A percentile compares a stretch with the other conserved stretches of the same genome.
Conservation (phyloP, 2,113 vertebrate species). For the Syngnathus scovelli region DNA sequence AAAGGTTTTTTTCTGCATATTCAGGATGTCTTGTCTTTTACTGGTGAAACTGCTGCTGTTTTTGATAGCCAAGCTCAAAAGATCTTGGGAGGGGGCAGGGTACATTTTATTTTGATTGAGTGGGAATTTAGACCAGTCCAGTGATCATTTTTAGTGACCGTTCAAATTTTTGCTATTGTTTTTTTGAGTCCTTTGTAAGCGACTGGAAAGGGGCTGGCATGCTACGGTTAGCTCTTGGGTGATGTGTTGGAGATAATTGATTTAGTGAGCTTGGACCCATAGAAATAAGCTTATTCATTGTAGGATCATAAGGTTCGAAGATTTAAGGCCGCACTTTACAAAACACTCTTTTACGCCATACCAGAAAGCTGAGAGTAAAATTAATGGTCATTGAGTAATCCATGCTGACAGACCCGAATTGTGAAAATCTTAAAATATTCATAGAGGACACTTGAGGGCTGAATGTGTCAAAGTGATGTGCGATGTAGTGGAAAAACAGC, state of each 20-base stretch:
- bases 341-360: neutral
- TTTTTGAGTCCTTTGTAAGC: neutral
- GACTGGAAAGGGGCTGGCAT: neutral
- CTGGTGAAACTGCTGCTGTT: neutral
- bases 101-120: neutral
- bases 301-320: neutral
- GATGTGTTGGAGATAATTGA: neutral
- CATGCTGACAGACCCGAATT: conserved; percentile 43
- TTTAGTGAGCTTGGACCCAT: neutral
- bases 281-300: neutral
- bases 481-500: conserved; percentile 15
- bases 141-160: neutral
- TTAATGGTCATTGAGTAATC: conserved; percentile 29
- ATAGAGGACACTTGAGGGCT: conserved; percentile 44
- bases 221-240: neutral
- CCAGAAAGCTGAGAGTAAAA: conserved; percentile 9
- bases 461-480: conserved; percentile 31
- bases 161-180: neutral
- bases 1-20: neutral
- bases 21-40: too few relatives aligned
- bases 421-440: conserved; percentile 46
- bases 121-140: neutral
- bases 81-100: neutral
- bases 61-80: neutral
- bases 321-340: neutral